phyloP scores from a whole-genome alignment of 2,888 invertebrate species.

The Parapristionchus giblindavisi region DNA sequence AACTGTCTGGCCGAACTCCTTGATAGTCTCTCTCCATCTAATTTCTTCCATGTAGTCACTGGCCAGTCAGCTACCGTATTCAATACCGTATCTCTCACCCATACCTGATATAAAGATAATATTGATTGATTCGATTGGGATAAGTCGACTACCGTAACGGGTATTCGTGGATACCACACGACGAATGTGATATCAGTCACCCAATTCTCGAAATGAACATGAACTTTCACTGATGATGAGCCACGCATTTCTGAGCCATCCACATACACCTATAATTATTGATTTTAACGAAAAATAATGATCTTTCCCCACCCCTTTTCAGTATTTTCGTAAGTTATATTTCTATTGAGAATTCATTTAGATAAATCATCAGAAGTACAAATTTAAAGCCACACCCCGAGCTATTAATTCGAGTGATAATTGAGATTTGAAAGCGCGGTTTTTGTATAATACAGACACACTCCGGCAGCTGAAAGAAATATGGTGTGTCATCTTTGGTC shows the following conservation, averaged over 20 bases:
- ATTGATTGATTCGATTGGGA: neutral
- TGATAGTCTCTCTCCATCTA: constrained; percentile 41
- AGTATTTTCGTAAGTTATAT: too few species aligned
- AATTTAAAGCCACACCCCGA: too few species aligned
- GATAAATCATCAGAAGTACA: too few species aligned
- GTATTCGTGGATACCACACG: constrained; percentile 67
- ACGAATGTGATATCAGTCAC: constrained; percentile 57
- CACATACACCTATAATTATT: constrained; percentile 54
- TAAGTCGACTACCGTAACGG: constrained; percentile 46
- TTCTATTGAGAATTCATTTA: too few species aligned
- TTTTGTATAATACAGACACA: too few species aligned
- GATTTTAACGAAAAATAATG: neutral
- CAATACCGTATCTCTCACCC: constrained; percentile 46
- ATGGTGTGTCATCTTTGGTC: too few species aligned
- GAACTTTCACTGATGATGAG: constrained; percentile 50
- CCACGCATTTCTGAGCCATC: constrained; percentile 65
- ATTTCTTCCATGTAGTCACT: constrained; percentile 58
- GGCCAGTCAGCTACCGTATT: constrained; percentile 57
- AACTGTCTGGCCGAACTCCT: constrained; percentile 53
- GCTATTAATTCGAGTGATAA: too few species aligned
- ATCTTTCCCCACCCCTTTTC: neutral
- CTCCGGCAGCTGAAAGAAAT: too few species aligned
- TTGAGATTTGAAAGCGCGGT: too few species aligned
- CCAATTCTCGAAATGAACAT: constrained; percentile 57
- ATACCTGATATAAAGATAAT: constrained; percentile 39